Evolutionary conservation across 2,888 invertebrate genomes (phyloP), one percentile per base, ranked within the genome.

Genomic region (Thyatira batis): DNA sequence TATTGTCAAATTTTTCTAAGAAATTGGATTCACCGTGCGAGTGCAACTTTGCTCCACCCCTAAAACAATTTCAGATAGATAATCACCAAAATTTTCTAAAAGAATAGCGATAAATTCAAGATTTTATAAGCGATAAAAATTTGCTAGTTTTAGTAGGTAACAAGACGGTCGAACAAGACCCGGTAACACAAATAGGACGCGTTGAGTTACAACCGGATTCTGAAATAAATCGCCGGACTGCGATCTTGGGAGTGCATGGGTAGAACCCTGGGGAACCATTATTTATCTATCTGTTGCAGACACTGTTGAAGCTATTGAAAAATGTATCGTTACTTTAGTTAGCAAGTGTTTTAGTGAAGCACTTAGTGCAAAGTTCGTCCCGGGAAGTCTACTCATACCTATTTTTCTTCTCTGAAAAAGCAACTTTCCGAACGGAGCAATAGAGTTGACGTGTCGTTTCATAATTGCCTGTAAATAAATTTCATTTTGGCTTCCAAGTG

Each of bases 141-240:
- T 17, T 39, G 8, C 39, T 17, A 39, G 39, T 39, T 39, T 17
- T 6, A 33, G 33, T 33, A 33, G 13, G n/a, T 5, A n/a, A n/a
- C n/a, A n/a, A n/a, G 33, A 8, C 8, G 17, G 33, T 13, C 13
- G 33, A 39, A 8, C 39, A 39, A 39, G 39, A 11, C 39, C 17
- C 46, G 57, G 60, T 60, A 58, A 55, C 65, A 64, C 54, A 58
- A 58, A 51, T 54, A 57, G 56, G 71, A 65, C 70, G 62, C 53
- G 39, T 54, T 67, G 59, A 68, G 62, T 67, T 67, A 69, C 57
- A 65, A 63, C 57, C 60, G 49, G 55, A 55, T 62, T 44, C 51
- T 49, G 60, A 68, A 57, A 68, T 68, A 65, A 70, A 68, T 67
- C 49, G 68, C 17, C 20, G 17, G 25, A 65, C 58, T 60, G 52